Conservation (phyloP, 2,113 vertebrate species). For the Nipponia nippon region DNA sequence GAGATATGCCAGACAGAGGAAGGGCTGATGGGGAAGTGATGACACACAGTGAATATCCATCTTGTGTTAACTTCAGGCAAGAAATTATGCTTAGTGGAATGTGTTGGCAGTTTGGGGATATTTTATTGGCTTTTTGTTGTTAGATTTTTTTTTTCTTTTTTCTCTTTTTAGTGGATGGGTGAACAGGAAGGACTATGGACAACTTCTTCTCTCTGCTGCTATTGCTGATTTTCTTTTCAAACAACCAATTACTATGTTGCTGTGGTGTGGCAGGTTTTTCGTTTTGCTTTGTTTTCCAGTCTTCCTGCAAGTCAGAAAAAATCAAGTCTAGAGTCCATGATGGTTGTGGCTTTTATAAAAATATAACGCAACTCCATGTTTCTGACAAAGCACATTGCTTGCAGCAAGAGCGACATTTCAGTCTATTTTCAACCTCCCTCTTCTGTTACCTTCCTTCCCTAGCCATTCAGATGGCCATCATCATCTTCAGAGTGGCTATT, state of each 20-base stretch:
- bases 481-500: background rate
- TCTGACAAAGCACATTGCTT: slow-evolving; percentile 14
- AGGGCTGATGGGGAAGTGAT: slow-evolving; percentile 48
- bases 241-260: background rate
- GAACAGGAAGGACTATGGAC: background rate
- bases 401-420: background rate
- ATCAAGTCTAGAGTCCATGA: background rate
- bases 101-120: slow-evolving; percentile 26
- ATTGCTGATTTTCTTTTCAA: background rate
- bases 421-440: background rate
- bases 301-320: background rate
- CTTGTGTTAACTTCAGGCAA: slow-evolving; percentile 32
- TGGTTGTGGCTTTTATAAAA: background rate
- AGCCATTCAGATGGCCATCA: background rate
- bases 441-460: background rate
- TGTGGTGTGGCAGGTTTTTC: background rate
- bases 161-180: background rate
- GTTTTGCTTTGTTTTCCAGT: background rate
- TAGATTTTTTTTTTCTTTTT: background rate
- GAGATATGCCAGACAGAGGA: slow-evolving; percentile 4
- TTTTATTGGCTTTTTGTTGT: background rate
- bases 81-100: slow-evolving; percentile 33
- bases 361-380: background rate
- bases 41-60: slow-evolving; percentile 36
- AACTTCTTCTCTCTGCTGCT: background rate